Evolutionary conservation across 1,140 invertebrate genomes (phyloP).

Genomic region (Halesus radiatus): DNA sequence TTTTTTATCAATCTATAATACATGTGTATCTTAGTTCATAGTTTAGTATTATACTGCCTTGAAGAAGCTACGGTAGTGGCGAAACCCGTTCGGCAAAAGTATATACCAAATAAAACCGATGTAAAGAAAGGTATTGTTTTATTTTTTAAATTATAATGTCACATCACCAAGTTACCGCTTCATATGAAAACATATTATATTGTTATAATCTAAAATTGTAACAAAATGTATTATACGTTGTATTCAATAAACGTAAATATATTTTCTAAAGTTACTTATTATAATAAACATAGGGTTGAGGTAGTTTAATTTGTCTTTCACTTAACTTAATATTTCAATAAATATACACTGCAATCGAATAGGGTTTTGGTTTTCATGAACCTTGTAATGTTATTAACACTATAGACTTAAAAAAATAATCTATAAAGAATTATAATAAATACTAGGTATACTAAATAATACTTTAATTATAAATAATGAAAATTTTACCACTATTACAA

Average conservation of each 20-base stretch:
- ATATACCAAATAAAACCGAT: no score
- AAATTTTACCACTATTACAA: neutral
- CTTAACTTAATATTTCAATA: constrained; percentile 18
- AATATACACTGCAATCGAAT: constrained; percentile 20
- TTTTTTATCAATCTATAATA: no score
- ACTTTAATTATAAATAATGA: neutral
- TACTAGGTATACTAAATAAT: constrained; percentile 18
- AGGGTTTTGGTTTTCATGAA: constrained; percentile 26
- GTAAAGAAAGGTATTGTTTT: no score
- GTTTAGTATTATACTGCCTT: no score
- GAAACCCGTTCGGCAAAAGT: no score
- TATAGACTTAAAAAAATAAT: neutral
- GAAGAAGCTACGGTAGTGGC: no score
- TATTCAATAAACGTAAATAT: neutral
- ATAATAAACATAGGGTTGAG: constrained; percentile 14
- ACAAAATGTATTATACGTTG: no score
- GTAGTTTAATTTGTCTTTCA: constrained; percentile 23
- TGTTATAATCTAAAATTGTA: no score
- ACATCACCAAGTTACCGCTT: no score
- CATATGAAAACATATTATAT: no score
- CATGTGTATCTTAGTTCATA: no score
- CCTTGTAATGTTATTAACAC: neutral
- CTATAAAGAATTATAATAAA: constrained; percentile 2
- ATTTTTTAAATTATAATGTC: no score
- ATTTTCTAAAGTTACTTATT: neutral